These are phyloP conservation scores for Eumaeus atala DNA, from an alignment of 1,140 invertebrate genomes.

Conservation along the genomic window DNA sequence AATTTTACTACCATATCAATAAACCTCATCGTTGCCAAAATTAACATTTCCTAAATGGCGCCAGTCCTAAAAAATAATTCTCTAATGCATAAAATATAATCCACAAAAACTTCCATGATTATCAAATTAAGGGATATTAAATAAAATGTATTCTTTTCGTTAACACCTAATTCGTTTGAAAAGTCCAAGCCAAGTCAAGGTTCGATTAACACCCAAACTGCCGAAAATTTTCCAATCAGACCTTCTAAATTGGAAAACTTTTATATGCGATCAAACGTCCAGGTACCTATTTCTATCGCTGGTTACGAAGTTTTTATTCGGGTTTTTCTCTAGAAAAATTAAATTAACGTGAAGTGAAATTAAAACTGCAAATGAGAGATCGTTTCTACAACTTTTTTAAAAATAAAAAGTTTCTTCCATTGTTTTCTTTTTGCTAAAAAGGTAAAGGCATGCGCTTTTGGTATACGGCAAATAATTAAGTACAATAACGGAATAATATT, in stretches of 20 bases:
- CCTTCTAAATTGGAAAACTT: constrained; percentile 72
- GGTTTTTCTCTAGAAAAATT: constrained; percentile 41
- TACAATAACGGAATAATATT: constrained; percentile 37
- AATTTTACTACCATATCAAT: no score
- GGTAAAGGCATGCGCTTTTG: no score
- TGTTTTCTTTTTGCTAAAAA: background rate
- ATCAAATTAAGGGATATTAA: constrained; percentile 7
- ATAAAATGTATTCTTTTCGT: constrained; percentile 10
- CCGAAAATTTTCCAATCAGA: constrained; percentile 71
- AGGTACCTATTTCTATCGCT: constrained; percentile 62
- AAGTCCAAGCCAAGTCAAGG: constrained; percentile 54
- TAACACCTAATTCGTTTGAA: constrained; percentile 40
- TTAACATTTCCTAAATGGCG: no score
- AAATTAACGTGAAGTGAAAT: constrained; percentile 46
- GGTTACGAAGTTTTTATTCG: constrained; percentile 55
- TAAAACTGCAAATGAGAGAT: constrained; percentile 10
- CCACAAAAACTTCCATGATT: background rate
- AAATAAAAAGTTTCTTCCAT: background rate
- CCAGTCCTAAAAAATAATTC: no score
- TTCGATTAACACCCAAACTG: constrained; percentile 68
- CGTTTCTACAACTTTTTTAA: background rate
- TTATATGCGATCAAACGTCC: constrained; percentile 71
- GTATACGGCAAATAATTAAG: background rate
- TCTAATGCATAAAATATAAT: constrained; percentile 4
- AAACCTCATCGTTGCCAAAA: no score